Evolutionary conservation across 2,888 invertebrate species (phyloP).

Genomic region (Caenorhabditis sp.): DNA sequence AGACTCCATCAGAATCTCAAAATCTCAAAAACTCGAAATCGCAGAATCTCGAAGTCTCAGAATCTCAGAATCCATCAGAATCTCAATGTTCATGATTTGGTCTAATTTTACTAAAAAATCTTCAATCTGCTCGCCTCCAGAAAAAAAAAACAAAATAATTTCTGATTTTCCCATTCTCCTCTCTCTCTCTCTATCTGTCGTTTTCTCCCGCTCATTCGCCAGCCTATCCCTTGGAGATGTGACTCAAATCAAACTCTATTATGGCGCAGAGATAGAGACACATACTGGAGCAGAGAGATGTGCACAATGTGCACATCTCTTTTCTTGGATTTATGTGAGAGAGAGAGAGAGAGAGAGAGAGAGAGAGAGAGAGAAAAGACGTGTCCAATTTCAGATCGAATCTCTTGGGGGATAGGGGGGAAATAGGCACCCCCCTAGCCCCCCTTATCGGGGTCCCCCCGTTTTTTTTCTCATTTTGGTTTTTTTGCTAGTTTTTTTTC

Average conservation of each 20-base stretch:
- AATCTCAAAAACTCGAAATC: too few relatives aligned
- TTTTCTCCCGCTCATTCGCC: conserved; percentile 31
- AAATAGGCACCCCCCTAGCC: neutral
- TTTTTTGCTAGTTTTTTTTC: neutral
- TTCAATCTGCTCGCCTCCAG: too few relatives aligned
- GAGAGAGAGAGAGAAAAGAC: too few relatives aligned
- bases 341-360: too few relatives aligned
- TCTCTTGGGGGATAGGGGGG: conserved; percentile 50
- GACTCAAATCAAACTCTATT: conserved; percentile 64
- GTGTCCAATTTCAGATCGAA: conserved; percentile 64
- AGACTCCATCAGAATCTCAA: too few relatives aligned
- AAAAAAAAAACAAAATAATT: conserved; percentile 14
- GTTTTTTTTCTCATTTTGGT: neutral
- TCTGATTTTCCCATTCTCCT: conserved; percentile 7
- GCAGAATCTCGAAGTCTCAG: too few relatives aligned
- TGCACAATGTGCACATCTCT: conserved; percentile 1
- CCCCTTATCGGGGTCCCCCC: neutral
- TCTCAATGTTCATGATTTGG: too few relatives aligned
- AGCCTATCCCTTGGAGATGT: conserved; percentile 23
- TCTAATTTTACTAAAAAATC: too few relatives aligned
- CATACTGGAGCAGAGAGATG: conserved; percentile 4
- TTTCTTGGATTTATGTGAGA: neutral
- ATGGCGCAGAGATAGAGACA: conserved; percentile 34
- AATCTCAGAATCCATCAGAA: too few relatives aligned
- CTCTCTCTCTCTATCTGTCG: conserved; percentile 17